Percentiles rank a stretch among this genome's conserved stretches.
These are phyloP conservation scores for Onychomys leucogaster DNA, from an alignment of 2,797 vertebrate species.

Conservation along the genomic window DNA sequence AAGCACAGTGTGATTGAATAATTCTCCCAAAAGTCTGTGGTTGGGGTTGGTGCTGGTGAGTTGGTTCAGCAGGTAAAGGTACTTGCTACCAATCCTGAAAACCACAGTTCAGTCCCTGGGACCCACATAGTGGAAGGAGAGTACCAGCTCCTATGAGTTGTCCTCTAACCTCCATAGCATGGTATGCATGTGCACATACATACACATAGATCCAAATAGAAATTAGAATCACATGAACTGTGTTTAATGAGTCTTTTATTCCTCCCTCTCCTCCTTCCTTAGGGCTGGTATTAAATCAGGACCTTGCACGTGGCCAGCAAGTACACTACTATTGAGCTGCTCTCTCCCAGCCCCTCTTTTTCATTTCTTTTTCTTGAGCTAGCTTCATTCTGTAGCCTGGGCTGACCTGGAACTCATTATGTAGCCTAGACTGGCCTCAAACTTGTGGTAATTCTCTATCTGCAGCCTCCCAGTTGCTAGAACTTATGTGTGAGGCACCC, in stretches of 20 bases:
- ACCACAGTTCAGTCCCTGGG: not conserved
- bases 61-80: not conserved
- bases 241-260: not conserved
- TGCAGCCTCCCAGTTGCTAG: not conserved
- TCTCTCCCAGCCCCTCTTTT: not conserved
- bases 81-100: not conserved
- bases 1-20: not conserved
- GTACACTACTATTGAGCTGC: not conserved
- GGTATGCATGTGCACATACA: not conserved
- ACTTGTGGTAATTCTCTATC: not conserved
- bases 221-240: not conserved
- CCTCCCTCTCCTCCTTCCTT: not conserved
- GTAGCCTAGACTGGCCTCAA: not conserved
- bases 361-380: not conserved
- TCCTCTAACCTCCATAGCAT: not conserved
- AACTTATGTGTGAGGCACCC: not conserved
- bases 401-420: not conserved
- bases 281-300: not conserved
- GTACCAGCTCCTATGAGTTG: not conserved
- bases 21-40: not conserved
- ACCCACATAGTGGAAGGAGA: not conserved
- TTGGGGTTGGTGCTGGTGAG: not conserved
- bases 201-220: not conserved
- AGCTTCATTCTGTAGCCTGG: not conserved
- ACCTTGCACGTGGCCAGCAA: not conserved